These are phyloP conservation scores for Coreoperca whiteheadi DNA, from an alignment of 2,113 vertebrate genomes.

Conservation along the genomic window DNA sequence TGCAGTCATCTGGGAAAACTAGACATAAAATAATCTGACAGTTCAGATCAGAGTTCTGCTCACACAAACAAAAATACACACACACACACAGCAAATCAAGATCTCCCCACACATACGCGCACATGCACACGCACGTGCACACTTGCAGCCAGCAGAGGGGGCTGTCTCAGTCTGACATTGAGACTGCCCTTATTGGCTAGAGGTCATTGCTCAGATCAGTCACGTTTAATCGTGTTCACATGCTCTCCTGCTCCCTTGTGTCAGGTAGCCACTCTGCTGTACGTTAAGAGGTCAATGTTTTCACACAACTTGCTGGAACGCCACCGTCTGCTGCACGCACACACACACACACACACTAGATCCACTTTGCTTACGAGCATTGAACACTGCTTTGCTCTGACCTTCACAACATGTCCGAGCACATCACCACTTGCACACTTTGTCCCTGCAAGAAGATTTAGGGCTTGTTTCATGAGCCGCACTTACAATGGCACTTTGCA, in stretches of 20 bases:
- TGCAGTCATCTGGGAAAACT: conserved; percentile 48
- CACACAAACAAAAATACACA: conserved; percentile 32
- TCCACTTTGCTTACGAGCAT: conserved; percentile 24
- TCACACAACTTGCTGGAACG: conserved; percentile 36
- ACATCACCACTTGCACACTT: background rate
- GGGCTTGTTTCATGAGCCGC: background rate
- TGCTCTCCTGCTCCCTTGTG: conserved; percentile 32
- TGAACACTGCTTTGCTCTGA: conserved; percentile 25
- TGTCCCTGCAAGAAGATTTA: background rate
- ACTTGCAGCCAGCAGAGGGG: conserved; percentile 68
- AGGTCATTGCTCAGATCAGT: conserved; percentile 71
- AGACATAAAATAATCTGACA: conserved; percentile 72
- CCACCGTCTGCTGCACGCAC: conserved; percentile 14
- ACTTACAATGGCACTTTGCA: conserved; percentile 90
- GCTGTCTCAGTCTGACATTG: conserved; percentile 68
- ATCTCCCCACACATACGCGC: no score
- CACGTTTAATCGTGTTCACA: conserved; percentile 58
- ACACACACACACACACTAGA: conserved; percentile 8
- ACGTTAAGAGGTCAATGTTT: conserved; percentile 42
- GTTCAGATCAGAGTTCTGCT: conserved; percentile 39
- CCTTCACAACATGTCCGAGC: conserved; percentile 39
- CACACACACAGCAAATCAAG: background rate
- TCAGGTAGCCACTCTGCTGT: conserved; percentile 41
- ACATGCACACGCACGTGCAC: no score
- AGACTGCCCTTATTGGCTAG: conserved; percentile 55